These are phyloP conservation scores for Atrina japonica DNA, from an alignment of 2,888 invertebrate genomes.

Conservation along the genomic window DNA sequence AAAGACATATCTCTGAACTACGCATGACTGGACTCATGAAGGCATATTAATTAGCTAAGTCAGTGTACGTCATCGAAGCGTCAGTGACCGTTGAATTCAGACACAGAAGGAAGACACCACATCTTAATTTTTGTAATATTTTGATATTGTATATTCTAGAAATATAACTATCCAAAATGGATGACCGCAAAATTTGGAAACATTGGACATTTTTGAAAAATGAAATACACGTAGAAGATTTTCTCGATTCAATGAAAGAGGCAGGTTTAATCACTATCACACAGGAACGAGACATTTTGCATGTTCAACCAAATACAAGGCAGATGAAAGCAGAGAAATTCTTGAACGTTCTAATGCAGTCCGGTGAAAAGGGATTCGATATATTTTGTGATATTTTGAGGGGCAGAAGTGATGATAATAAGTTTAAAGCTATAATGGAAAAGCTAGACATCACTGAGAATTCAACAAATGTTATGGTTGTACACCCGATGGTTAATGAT, in stretches of 20 bases:
- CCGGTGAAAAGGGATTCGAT: conserved; percentile 55
- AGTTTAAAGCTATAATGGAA: conserved; percentile 52
- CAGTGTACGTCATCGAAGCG: no score
- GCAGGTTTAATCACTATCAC: conserved; percentile 46
- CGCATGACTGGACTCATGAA: no score
- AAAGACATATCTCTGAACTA: no score
- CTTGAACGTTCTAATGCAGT: conserved; percentile 51
- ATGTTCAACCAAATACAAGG: conserved; percentile 40
- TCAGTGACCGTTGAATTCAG: no score
- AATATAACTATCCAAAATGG: conserved; percentile 28
- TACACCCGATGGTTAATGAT: conserved; percentile 24
- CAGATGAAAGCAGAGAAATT: conserved; percentile 56
- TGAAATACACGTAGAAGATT: conserved; percentile 55
- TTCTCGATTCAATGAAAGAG: conserved; percentile 50
- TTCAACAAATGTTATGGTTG: conserved; percentile 20
- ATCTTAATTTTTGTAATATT: no score
- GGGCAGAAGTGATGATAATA: conserved; percentile 49
- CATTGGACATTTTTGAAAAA: conserved; percentile 58
- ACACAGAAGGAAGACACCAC: no score
- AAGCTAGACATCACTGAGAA: conserved; percentile 39
- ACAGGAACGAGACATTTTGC: conserved; percentile 47
- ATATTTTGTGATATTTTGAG: conserved; percentile 54
- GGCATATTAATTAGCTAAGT: no score
- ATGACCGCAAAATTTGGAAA: conserved; percentile 52
- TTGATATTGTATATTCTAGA: neutral